A percentile compares a stretch with the other conserved stretches of the same genome.
Evolutionary conservation across 2,888 invertebrate species (phyloP).

Genomic region (Chromoteleia sp.): DNA sequence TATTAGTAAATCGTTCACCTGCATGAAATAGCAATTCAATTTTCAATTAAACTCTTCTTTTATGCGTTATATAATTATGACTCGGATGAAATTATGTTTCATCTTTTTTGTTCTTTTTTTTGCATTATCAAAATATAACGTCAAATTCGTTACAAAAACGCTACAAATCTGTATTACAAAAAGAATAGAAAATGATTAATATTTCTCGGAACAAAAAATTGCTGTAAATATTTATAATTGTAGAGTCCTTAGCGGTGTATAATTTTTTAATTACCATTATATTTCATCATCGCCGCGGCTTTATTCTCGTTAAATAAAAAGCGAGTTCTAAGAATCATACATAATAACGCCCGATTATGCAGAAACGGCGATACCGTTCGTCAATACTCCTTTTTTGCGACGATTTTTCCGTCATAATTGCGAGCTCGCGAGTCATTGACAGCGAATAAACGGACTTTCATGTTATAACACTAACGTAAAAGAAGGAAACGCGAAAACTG

Average conservation of each 20-base stretch:
- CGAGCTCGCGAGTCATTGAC: constrained; percentile 65
- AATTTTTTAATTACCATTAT: constrained; percentile 45
- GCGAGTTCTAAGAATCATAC: constrained; percentile 54
- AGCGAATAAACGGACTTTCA: constrained; percentile 58
- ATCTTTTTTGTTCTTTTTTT: too few relatives aligned
- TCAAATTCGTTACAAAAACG: too few relatives aligned
- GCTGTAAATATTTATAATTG: constrained; percentile 1
- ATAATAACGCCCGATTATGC: constrained; percentile 63
- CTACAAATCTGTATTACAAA: not conserved
- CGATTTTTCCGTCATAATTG: constrained; percentile 57
- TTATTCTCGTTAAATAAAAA: constrained; percentile 42
- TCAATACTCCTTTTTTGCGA: constrained; percentile 54
- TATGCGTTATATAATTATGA: not conserved
- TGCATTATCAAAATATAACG: too few relatives aligned
- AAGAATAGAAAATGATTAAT: not conserved
- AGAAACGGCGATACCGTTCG: constrained; percentile 59
- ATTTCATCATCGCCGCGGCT: constrained; percentile 17
- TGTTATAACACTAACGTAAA: constrained; percentile 19
- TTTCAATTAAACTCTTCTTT: constrained; percentile 18
- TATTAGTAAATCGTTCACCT: constrained; percentile 20
- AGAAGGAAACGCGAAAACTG: constrained; percentile 17
- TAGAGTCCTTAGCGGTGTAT: constrained; percentile 1
- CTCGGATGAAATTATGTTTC: not conserved
- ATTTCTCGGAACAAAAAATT: constrained; percentile 41
- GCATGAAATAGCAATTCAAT: constrained; percentile 25